Conservation (phyloP, 2,797 vertebrate genomes). For the Notoglanidium macrostoma region DNA sequence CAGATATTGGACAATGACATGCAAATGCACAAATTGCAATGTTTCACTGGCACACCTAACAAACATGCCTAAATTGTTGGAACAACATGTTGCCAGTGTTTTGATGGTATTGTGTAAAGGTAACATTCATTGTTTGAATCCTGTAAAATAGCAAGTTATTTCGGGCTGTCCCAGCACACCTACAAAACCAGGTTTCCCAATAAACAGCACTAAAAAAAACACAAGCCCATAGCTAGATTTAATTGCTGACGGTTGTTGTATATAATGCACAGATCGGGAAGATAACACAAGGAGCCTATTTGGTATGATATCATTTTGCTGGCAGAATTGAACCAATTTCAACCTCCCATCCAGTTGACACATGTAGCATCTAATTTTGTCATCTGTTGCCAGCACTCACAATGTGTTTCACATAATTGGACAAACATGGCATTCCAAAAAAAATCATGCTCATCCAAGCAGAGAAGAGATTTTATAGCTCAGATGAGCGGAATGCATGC, state of each 20-base stretch:
- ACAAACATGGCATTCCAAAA: conserved; percentile 25
- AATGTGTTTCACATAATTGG: conserved; percentile 40
- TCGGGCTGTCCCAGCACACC: not conserved
- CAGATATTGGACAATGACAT: not conserved
- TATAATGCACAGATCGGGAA: not conserved
- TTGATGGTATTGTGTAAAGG: not conserved
- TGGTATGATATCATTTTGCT: conserved; percentile 5
- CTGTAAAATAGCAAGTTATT: not conserved
- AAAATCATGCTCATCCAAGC: conserved; percentile 16
- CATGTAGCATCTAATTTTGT: conserved; percentile 38
- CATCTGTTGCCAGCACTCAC: conserved; percentile 40
- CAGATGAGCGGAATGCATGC: not conserved
- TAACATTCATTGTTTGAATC: not conserved
- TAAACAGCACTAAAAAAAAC: not conserved
- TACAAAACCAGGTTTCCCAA: not conserved
- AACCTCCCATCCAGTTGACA: conserved; percentile 36
- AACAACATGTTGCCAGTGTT: not conserved
- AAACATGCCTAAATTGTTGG: not conserved
- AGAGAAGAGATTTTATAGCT: not conserved
- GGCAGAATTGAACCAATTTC: conserved; percentile 1
- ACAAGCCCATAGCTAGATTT: not conserved
- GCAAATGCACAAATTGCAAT: not conserved
- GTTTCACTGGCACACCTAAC: not conserved
- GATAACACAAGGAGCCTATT: not conserved
- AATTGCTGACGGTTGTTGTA: not conserved